Base-by-base conservation (phyloP, 2,888 invertebrate genomes). In the Epiperipatus broadwayi region DNA sequence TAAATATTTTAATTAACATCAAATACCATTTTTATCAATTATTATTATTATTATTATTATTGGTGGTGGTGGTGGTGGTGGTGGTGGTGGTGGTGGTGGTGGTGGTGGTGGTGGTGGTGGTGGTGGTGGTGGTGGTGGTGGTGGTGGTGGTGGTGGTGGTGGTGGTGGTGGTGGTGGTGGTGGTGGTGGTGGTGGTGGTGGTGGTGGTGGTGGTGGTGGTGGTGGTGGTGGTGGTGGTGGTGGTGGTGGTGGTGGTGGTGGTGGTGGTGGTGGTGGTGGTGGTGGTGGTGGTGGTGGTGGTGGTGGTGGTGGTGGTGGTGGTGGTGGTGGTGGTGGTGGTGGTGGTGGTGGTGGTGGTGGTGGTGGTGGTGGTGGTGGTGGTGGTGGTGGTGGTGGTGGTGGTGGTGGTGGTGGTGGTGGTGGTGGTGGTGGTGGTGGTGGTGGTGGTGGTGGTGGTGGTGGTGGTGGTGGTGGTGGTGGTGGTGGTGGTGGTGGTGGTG, bases 21-120 rank as follows among this genome's bases (percentile, higher is more conserved):
- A n/a, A n/a, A n/a, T n/a, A n/a, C n/a, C n/a, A n/a, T n/a, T n/a
- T n/a, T n/a, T n/a, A n/a, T n/a, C 10, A 19, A 20, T 20, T 34
- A 20, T 20, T 14, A 10, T n/a, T n/a, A n/a, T n/a, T n/a, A n/a
- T n/a, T n/a, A n/a, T n/a, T n/a, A n/a, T n/a, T n/a, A n/a, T n/a
- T n/a, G n/a, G n/a, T n/a, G n/a, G n/a, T n/a, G n/a, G n/a, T n/a
- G n/a, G n/a, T n/a, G n/a, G n/a, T n/a, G 21, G 35, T 34, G 35
- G 35, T 34, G 35, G 21, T 34, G 20, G 35, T 34, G 35, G 35
- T 34, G 12, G 35, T 20, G 35, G 35, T 34, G 12, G 21, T 34
- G 12, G 35, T 34, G 20, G 21, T 34, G 12, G 21, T 20, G 12
- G 21, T 34, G 20, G 21, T 34, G 20, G 35, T 34, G 20, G 8